phyloP scores from a whole-genome alignment of 2,888 invertebrate genomes.

The Polylopha cassiicola region DNA sequence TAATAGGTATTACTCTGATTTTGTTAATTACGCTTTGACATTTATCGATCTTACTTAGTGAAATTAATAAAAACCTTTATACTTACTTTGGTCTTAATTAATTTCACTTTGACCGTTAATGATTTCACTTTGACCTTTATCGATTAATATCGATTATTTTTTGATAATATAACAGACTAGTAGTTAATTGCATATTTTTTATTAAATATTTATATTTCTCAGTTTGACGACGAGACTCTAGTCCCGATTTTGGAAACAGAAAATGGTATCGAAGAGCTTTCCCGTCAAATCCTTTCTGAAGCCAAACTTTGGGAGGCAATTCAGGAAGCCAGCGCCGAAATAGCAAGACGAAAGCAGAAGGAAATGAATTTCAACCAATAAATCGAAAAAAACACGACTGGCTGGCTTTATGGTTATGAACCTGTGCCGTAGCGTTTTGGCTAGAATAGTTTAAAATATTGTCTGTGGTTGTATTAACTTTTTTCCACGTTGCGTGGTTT shows the following conservation, averaged over 20 bases:
- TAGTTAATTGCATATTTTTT: no score
- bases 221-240: constrained; percentile 79
- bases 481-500: no score
- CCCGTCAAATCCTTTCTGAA: constrained; percentile 87
- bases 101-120: no score
- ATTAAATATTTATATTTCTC: constrained; percentile 19
- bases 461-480: constrained; percentile 21
- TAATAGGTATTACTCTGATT: no score
- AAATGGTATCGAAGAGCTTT: constrained; percentile 84
- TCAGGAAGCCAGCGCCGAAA: constrained; percentile 85
- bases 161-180: no score
- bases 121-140: no score
- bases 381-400: constrained; percentile 28
- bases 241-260: constrained; percentile 82
- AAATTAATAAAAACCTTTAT: no score
- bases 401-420: constrained; percentile 28
- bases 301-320: constrained; percentile 88
- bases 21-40: no score
- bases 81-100: no score
- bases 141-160: no score
- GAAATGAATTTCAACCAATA: constrained; percentile 42
- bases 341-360: constrained; percentile 79
- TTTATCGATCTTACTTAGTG: no score
- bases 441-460: constrained; percentile 23
- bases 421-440: constrained; percentile 37